Evolutionary conservation across 2,888 invertebrate species (phyloP).

Genomic region (Neelides folsomi): DNA sequence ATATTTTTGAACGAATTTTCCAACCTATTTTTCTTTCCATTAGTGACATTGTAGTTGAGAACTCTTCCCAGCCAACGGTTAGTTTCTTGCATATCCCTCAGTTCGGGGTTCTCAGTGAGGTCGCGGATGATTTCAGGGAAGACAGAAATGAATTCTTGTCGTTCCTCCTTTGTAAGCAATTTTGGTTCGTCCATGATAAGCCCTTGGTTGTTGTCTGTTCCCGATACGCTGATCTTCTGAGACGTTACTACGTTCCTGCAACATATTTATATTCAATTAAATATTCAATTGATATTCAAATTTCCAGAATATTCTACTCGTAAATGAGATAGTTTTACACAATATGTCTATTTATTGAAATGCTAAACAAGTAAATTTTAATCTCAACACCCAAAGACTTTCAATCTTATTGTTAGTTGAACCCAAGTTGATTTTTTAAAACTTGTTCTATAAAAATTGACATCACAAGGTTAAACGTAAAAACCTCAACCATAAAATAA

Average conservation of each 20-base stretch:
- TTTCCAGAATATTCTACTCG: no score
- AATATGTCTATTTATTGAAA: no score
- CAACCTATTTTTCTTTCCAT: constrained; percentile 67
- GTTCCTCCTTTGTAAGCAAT: constrained; percentile 55
- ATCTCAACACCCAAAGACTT: no score
- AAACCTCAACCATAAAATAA: no score
- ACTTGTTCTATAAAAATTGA: no score
- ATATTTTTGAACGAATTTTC: not conserved
- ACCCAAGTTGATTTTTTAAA: no score
- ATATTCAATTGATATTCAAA: no score
- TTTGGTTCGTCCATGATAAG: constrained; percentile 20
- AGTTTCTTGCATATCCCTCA: constrained; percentile 62
- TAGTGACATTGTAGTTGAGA: constrained; percentile 80
- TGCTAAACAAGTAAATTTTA: no score
- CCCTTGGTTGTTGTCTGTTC: not conserved
- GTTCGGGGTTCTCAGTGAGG: constrained; percentile 60
- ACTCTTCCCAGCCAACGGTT: constrained; percentile 68
- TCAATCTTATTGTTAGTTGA: no score
- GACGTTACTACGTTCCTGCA: constrained; percentile 25
- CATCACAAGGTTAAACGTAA: no score
- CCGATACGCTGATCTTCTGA: constrained; percentile 16
- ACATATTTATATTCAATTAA: not conserved
- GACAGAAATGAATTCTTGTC: constrained; percentile 71
- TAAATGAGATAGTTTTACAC: no score
- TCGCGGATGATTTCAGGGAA: constrained; percentile 78